Base-by-base conservation (phyloP, 2,113 vertebrate species). In the Neoarius graeffei region DNA sequence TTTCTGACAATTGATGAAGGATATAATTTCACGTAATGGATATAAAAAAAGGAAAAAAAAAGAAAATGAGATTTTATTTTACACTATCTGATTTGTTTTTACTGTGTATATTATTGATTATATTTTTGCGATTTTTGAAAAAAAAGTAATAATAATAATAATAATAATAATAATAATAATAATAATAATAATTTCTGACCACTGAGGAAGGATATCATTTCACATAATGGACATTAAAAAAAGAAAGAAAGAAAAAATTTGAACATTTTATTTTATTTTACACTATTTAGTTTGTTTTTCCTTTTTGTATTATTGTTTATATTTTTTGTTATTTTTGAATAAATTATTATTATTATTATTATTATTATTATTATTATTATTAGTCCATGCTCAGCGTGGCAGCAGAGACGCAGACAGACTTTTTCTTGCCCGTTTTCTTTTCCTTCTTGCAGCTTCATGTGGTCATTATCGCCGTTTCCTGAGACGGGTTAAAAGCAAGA, bases 321-420 rank as follows among this genome's bases (percentile, higher is more conserved):
- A 13, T 2, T 19, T 42, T 7, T 42, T 19, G 20, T 0, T 74
- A 23, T 20, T 5, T 14, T 14, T 13, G 5, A n/a, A 11, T 69
- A 15, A 83, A 73, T 50, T 27, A 13, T 79, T 84, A 88, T 85
- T 57, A 30, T 57, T 56, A 71, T 84, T 71, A 30, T 81, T 59
- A 35, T 81, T 35, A 35, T 81, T 59, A 35, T 81, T 35, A 35
- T 81, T 57, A 30, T 81, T 81, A 30, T 80, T 57, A 30, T 80
- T 57, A 20, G 56, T 35, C 7, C 9, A 35, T 59, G 79, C 56
- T 81, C 56, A 60, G 56, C 30, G 79, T 59, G 79, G 79, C 79
- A 81, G 79, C 27, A 81, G 79, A 81, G 79, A 59, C 27, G 30
- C 79, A 81, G 56, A 81, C 56, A 81, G n/a, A 35, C 66, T 57